Conservation (phyloP, 1,140 invertebrate genomes). For the Calycopis cecrops region DNA sequence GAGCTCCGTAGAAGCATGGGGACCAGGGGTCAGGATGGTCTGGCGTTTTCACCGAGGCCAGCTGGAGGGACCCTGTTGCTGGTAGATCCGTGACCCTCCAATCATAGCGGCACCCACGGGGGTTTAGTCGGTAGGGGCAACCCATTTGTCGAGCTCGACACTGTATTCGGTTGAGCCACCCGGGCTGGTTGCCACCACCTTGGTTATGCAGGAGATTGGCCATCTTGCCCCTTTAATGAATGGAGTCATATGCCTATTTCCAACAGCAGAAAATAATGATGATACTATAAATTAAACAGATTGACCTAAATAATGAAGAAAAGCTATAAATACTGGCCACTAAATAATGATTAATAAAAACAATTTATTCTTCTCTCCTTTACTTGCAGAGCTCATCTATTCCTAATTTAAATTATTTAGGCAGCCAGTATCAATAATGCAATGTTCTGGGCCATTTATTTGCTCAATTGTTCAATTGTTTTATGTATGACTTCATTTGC, state of each 20-base stretch:
- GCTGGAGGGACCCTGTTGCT: no score
- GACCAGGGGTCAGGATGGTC: no score
- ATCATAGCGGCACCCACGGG: no score
- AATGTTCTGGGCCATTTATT: conserved; percentile 3
- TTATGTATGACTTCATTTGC: conserved; percentile 4
- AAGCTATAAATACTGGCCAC: neutral
- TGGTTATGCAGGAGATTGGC: no score
- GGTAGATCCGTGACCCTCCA: no score
- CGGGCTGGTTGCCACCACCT: no score
- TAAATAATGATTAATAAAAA: neutral
- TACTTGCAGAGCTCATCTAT: neutral
- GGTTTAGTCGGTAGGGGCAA: no score
- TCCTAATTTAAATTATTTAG: conserved; percentile 4
- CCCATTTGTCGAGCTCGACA: no score
- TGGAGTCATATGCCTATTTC: neutral
- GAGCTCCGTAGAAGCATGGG: no score
- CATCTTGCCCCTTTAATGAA: no score
- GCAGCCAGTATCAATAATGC: neutral
- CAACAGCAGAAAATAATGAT: neutral
- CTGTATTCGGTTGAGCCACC: no score
- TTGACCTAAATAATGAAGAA: neutral
- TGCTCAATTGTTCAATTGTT: neutral
- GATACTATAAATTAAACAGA: neutral
- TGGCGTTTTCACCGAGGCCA: no score
- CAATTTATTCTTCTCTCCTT: neutral